These are phyloP conservation scores for Holacanthella duospinosa DNA, from an alignment of 2,888 invertebrate species.

Conservation along the genomic window DNA sequence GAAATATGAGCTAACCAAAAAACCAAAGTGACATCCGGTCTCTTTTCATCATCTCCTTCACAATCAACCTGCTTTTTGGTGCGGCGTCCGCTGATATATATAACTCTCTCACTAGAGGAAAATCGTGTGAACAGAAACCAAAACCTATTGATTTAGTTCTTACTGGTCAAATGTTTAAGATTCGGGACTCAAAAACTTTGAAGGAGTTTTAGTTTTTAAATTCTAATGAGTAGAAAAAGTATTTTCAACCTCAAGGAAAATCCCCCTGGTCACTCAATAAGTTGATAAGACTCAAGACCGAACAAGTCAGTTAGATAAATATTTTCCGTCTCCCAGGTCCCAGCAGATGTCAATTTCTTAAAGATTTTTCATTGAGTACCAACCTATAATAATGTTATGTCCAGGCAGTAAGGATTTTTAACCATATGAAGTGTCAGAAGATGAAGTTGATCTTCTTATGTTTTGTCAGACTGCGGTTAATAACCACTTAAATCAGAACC, in stretches of 20 bases:
- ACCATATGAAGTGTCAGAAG: neutral
- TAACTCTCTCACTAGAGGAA: neutral
- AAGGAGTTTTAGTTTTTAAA: neutral
- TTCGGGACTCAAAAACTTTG: too few species aligned
- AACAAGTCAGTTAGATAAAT: too few species aligned
- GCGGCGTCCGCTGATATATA: neutral
- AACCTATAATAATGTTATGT: too few species aligned
- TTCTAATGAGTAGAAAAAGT: neutral
- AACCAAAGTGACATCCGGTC: conserved; percentile 1
- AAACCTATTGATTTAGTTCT: neutral
- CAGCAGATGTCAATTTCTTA: neutral
- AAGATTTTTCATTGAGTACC: too few species aligned
- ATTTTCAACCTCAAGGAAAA: conserved; percentile 4
- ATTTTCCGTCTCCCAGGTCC: too few species aligned
- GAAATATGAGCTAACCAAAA: neutral
- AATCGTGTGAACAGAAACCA: neutral
- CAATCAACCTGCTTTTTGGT: too few species aligned
- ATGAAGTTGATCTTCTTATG: neutral
- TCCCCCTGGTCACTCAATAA: neutral
- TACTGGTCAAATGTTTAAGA: too few species aligned
- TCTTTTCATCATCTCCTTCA: neutral
- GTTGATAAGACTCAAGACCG: too few species aligned
- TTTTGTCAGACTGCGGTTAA: neutral
- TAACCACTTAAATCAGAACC: neutral
- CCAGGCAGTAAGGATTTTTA: neutral